phyloP scores from a whole-genome alignment of 2,113 vertebrate species.

The Erinaceus europaeus region DNA sequence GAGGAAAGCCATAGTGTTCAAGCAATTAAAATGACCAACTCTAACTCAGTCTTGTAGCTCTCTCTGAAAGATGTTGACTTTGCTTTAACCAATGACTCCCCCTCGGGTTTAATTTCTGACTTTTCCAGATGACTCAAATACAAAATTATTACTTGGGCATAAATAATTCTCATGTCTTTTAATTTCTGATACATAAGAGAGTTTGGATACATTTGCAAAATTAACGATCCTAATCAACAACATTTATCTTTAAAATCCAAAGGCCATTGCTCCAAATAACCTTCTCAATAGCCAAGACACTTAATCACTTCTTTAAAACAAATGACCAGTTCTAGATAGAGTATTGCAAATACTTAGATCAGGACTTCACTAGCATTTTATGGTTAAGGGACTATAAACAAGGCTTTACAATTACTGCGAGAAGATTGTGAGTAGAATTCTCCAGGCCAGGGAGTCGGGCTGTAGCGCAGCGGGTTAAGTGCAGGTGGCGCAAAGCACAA shows the following conservation, averaged over 20 bases:
- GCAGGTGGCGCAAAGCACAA: no score
- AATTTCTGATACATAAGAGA: constrained; percentile 16
- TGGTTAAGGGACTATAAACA: neutral
- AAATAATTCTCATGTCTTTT: constrained; percentile 4
- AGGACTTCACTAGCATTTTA: neutral
- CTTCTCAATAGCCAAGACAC: neutral
- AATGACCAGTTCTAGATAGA: neutral
- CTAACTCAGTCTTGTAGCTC: neutral
- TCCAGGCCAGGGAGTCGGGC: no score
- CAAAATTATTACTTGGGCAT: neutral
- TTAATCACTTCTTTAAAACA: neutral
- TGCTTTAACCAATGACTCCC: neutral
- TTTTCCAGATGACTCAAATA: neutral
- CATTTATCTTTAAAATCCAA: neutral
- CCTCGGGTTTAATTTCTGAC: neutral
- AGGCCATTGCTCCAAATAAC: neutral
- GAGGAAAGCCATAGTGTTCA: neutral
- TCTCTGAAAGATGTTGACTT: neutral
- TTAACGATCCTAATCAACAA: neutral
- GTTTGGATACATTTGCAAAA: neutral
- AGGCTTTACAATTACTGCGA: neutral
- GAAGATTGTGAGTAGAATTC: neutral
- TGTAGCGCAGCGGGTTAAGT: no score
- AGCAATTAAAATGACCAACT: neutral
- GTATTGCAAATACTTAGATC: neutral